Evolutionary conservation across 2,888 invertebrate genomes (phyloP).

Genomic region (Teleiodes luculella): DNA sequence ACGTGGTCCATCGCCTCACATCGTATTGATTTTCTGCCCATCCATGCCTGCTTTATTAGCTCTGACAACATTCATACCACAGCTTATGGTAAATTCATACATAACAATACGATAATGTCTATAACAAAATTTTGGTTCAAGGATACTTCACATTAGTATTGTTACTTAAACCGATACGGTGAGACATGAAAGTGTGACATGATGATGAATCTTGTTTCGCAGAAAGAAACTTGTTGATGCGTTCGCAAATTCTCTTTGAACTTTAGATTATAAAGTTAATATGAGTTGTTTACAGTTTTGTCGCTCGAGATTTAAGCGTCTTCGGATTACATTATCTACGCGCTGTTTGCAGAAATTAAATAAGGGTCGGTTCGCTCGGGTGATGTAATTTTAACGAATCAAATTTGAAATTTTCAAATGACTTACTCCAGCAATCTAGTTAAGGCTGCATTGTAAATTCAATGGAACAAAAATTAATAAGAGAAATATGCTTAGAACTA

Average conservation of each 20-base stretch:
- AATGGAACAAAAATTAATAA: too few species aligned
- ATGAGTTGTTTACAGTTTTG: slow-evolving; percentile 29
- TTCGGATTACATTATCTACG: slow-evolving; percentile 27
- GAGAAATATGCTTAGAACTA: too few species aligned
- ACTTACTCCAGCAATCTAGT: slow-evolving; percentile 22
- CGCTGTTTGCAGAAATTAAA: slow-evolving; percentile 10
- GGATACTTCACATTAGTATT: not conserved
- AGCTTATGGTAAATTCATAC: not conserved
- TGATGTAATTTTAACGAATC: slow-evolving; percentile 6
- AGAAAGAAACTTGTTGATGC: slow-evolving; percentile 47
- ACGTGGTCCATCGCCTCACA: not conserved
- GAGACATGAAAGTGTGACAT: slow-evolving; percentile 35
- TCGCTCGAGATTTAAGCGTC: slow-evolving; percentile 7
- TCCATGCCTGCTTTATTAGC: not conserved
- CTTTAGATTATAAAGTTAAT: slow-evolving; percentile 42
- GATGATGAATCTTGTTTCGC: slow-evolving; percentile 35
- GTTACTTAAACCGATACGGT: slow-evolving; percentile 35
- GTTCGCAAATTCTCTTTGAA: slow-evolving; percentile 39
- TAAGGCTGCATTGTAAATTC: not conserved
- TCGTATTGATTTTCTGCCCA: not conserved
- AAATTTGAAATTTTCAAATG: slow-evolving; percentile 1
- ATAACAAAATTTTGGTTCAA: not conserved
- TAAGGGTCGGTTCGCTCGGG: slow-evolving; percentile 11
- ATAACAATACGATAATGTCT: too few species aligned
- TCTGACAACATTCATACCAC: not conserved